Evolutionary conservation across 2,797 vertebrate species (phyloP), one percentile per base, ranked within the genome.

Genomic region (Psittacula echo): DNA sequence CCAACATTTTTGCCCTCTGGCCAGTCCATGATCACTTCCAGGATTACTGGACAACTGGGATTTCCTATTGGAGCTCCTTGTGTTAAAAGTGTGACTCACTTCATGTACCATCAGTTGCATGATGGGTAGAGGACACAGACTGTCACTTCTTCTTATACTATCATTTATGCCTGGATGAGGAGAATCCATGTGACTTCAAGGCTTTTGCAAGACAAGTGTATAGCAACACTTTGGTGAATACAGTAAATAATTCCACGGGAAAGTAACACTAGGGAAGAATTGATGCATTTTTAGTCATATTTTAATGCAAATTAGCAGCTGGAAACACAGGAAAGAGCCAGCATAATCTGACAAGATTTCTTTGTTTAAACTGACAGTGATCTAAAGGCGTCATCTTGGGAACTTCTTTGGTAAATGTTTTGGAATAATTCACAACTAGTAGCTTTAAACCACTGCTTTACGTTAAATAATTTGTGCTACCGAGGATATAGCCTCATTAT

Each of bases 251-350:
- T 86, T 85, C 19, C 66, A 73, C 0, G 1, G 13, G 3, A 16
- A 76, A 86, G 27, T 78, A 90, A 37, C 76, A 88, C 61, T 88
- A 79, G 74, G 50, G 29, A 65, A 77, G 85, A 84, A 76, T 0
- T 65, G 2, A 21, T 50, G 34, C 66, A 85, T 88, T 93, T 95
- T 93, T 81, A 75, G 54, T 13, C 4, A 23, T 65, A 84, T 80
- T 96, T 93, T 85, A 82, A 85, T 89, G 82, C 58, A 92, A 95
- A 93, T 95, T 75, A 89, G 30, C 53, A 84, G 42, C 79, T 91
- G 76, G 60, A 93, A 92, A 75, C 29, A 67, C 24, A 13, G 30
- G 24, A 78, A 93, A 95, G 10, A 87, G 39, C 3, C 70, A 81
- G 41, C 20, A 47, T 27, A 81, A 81, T 88, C 37, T 73, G 62